Evolutionary conservation across 2,888 invertebrate species (phyloP), one percentile per base, ranked within the genome.

Genomic region (Phrixothrix hirtus): DNA sequence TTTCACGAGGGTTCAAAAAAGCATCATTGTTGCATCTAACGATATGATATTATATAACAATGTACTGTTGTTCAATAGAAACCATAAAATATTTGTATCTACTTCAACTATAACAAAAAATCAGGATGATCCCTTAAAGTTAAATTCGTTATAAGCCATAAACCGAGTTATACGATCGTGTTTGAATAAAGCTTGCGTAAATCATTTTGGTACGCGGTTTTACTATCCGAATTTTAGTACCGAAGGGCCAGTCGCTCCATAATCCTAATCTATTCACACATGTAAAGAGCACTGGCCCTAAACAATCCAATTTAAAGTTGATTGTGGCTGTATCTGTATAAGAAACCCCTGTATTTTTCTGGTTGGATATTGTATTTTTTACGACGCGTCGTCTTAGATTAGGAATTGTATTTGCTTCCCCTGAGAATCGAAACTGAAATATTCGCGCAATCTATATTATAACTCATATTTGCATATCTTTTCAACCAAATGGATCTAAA

Each of bases 401-500:
- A 70, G 68, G 66, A 64, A 66, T 63, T 64, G 62, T 63, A 55
- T 58, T 58, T 55, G 46, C 58, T 32, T 66, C 71, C 68, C 69
- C 41, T 32, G 69, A 61, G 71, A 66, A 63, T 64, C 55, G 59
- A 61, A 64, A 49, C 47, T 52, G 53, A 60, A 66, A 69, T 66
- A 66, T 70, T 70, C 67, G 61, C 70, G 67, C 68, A 67, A 69
- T 69, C 69, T 69, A 69, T 70, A 69, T 68, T 70, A 68, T 67
- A 66, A 65, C 67, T 68, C 65, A 67, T 68, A 71, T 72, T 72
- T 72, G 70, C 71, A 72, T 72, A 72, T 72, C 72, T 69, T 60
- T 54, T 56, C 56, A 60, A 48, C 61, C 58, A 64, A 67, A 66
- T 66, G 68, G 63, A 67, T 67, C 69, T 67, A 68, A 71, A 70